Evolutionary conservation across 2,797 vertebrate genomes (phyloP).

Genomic region (Tapera naevia): DNA sequence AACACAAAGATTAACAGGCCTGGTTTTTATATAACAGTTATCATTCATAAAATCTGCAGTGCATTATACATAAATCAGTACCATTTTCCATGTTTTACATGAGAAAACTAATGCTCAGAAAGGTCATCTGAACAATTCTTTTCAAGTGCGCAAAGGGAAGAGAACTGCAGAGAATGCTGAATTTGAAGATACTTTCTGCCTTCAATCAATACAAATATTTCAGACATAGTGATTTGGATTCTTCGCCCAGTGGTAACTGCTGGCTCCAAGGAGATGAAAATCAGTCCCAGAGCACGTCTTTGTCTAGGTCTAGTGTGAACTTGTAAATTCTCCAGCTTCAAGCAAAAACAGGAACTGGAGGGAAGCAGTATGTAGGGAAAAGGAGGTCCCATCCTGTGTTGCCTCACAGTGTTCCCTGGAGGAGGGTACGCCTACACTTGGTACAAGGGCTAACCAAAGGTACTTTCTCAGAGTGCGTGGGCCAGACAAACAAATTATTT

Average conservation of each 20-base stretch:
- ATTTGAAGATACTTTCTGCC: background rate
- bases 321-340: background rate
- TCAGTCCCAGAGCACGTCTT: background rate
- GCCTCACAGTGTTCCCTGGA: background rate
- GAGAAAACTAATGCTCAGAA: background rate
- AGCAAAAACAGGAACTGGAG: background rate
- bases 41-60: background rate
- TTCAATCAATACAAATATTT: background rate
- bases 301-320: background rate
- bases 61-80: background rate
- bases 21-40: accelerated
- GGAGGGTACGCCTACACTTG: background rate
- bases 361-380: background rate
- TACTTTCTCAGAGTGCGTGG: background rate
- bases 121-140: background rate
- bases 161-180: background rate
- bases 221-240: background rate
- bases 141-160: background rate
- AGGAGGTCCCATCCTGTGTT: background rate
- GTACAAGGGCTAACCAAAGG: background rate
- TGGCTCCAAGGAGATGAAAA: background rate
- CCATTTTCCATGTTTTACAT: background rate
- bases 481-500: background rate
- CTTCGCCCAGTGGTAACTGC: background rate
- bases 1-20: background rate